phyloP scores from a whole-genome alignment of 2,113 vertebrate species.

The Oryctolagus cuniculus region DNA sequence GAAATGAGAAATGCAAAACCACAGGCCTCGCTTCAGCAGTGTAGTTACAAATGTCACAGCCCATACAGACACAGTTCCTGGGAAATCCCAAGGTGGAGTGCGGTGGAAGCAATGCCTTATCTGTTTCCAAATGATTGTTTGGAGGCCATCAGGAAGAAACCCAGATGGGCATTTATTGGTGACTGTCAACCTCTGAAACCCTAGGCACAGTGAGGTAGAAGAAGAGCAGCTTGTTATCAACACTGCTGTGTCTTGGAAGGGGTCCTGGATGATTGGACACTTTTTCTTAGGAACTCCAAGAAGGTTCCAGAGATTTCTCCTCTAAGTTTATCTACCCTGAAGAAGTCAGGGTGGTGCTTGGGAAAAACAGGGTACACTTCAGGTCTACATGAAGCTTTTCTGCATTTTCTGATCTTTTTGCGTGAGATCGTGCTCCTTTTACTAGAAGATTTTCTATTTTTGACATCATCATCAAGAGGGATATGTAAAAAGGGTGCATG shows the following conservation, averaged over 20 bases:
- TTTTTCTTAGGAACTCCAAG: not conserved
- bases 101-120: no score
- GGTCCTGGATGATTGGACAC: not conserved
- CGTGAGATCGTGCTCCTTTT: not conserved
- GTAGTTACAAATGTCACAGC: not conserved
- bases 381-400: not conserved
- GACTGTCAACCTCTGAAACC: not conserved
- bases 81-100: not conserved
- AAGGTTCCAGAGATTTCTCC: not conserved
- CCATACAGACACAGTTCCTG: not conserved
- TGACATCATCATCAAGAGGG: not conserved
- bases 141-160: not conserved
- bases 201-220: not conserved
- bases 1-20: not conserved
- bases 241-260: not conserved
- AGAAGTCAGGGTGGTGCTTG: not conserved
- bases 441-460: conserved; percentile 24
- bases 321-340: not conserved
- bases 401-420: not conserved
- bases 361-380: not conserved
- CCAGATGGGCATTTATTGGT: not conserved
- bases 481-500: not conserved
- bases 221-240: fast-evolving
- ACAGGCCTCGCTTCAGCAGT: not conserved
- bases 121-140: conserved; percentile 1